Base-by-base conservation (phyloP, 1,140 invertebrate genomes). In the Anoplolepis gracilipes region DNA sequence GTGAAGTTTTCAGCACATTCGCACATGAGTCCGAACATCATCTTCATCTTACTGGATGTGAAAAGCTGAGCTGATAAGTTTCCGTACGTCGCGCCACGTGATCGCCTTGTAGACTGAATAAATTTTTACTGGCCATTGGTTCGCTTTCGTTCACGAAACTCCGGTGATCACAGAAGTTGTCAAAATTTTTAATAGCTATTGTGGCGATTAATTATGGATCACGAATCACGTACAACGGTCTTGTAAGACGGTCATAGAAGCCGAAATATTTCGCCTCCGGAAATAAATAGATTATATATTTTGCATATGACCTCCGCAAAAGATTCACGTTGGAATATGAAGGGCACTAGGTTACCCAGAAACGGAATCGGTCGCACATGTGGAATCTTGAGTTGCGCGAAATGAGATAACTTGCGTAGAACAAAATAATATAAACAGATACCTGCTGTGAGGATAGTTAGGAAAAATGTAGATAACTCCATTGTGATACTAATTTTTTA, bases 11-110 rank as follows among this genome's bases (percentile, higher is more conserved):
- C 70, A 0, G 81, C 86, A 25, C 82, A 89, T 1, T 84, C 19
- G 11, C 13, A 19, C 2, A 88, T 81, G 8, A 88, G 28, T 1
- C 22, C 22, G 10, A 65, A 88, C 87, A 88, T 88, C 13, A 30
- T 59, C 7, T 86, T 88, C 78, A 88, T 84, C 7, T 88, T 88
- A 13, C 53, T 72, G 6, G 85, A 77, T 2, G 85, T 84, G 22
- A 88, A n/a, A 88, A 5, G 46, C 19, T 2, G 87, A 85, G 22
- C 78, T 88, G 0, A 88, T 19, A 4, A 84, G 19, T 7, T 62
- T 86, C 3, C 87, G 75, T 73, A 86, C 84, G 6, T 88, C 77
- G 1, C 85, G 25, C 87, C 87, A 88, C n/a, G 1, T 16, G 5
- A 10, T 88, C 77, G 1, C 85, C 87, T 0, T 46, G 28, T 0